A percentile compares a stretch with the other conserved stretches of the same genome.
Conservation (phyloP, 2,797 vertebrate species). For the Anisognathus igniventris region DNA sequence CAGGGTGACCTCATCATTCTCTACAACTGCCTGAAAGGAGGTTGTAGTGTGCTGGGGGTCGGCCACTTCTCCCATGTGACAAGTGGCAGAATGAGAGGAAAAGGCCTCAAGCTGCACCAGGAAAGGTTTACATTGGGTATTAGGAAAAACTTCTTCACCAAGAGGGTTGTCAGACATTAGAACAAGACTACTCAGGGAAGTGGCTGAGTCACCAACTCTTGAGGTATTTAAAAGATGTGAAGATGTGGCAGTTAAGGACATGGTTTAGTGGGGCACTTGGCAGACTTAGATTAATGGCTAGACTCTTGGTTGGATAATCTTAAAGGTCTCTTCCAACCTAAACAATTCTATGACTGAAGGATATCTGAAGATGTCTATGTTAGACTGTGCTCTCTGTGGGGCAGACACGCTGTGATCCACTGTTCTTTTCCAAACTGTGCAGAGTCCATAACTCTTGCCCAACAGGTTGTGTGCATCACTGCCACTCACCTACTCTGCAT, state of each 20-base stretch:
- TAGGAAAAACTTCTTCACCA: background rate
- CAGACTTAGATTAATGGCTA: background rate
- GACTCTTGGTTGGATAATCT: background rate
- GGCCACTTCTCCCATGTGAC: fast-evolving
- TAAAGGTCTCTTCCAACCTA: background rate
- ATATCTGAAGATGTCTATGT: background rate
- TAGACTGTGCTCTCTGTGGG: background rate
- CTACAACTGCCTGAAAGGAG: background rate
- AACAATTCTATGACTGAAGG: background rate
- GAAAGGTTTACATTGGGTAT: background rate
- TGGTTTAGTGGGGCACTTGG: background rate
- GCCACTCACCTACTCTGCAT: background rate
- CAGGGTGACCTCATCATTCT: background rate
- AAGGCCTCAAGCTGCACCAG: background rate
- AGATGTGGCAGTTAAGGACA: background rate
- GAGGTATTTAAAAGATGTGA: background rate
- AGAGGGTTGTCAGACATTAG: background rate
- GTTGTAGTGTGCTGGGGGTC: fast-evolving
- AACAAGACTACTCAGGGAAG: background rate
- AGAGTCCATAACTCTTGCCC: background rate
- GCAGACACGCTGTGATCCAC: fast-evolving
- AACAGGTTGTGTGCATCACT: background rate
- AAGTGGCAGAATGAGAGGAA: background rate
- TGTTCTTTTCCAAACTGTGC: background rate
- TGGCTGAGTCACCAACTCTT: background rate